Base-by-base conservation (phyloP, 2,888 invertebrate species). In the Volucella inanis region DNA sequence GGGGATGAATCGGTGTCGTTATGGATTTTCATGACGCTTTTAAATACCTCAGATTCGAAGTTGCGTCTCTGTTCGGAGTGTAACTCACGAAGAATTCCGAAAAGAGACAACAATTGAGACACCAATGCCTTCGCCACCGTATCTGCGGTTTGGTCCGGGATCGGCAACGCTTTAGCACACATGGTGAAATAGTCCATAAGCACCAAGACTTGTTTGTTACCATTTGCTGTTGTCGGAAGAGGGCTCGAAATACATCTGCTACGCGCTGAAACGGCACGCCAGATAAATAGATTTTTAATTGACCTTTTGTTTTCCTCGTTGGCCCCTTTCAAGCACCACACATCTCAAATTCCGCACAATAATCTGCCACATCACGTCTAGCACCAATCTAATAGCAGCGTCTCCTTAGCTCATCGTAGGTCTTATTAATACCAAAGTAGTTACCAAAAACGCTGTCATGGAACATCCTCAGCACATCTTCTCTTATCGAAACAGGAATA, bases 221-320 rank as follows among this genome's bases (percentile, higher is more conserved):
- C 15, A 10, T 14, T 14, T 10, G 2, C 10, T 9, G 57, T 57
- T 39, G 14, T 8, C 18, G 18, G 18, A 22, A 2, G 18, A n/a
- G 57, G 4, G 38, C 38, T 15, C 39, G 12, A 43, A 31, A 15
- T 47, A 9, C 57, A 22, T 15, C 22, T 10, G 39, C 57, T 8
- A 57, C 57, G 22, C 10, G 57, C 39, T 57, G 57, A 39, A 57
- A 57, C 9, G 57, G 39, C 39, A n/a, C 39, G 14, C 57, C 39
- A 14, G 39, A 8, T 22, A 57, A 39, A 57, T 39, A 57, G 10
- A 38, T 38, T 14, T 22, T 22, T 2, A 22, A 22, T 22, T 22
- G 1, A 0, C 18, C 18, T 22, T 22, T 22, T 22, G 18, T 22
- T 22, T 18, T 10, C 22, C 38, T 47, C 14, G n/a, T 62, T 11